Conservation (phyloP, 2,113 vertebrate genomes). For the Talpa occidentalis region DNA sequence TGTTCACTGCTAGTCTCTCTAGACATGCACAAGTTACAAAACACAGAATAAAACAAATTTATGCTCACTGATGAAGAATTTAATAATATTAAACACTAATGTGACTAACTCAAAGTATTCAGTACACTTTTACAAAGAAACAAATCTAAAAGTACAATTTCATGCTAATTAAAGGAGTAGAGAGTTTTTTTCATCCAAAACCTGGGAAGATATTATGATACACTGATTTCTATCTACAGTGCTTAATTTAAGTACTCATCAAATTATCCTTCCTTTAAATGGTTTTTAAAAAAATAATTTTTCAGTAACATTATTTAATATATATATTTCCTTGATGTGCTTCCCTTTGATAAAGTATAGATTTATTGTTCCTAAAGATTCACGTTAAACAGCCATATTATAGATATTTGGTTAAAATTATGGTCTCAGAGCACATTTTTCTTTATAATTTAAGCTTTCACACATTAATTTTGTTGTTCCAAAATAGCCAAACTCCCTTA, state of each 20-base stretch:
- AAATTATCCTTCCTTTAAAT: constrained; percentile 41
- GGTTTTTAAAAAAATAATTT: not conserved
- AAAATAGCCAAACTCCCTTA: constrained; percentile 58
- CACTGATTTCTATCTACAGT: constrained; percentile 59
- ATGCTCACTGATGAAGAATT: constrained; percentile 61
- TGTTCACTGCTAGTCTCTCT: constrained; percentile 61
- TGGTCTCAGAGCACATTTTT: not conserved
- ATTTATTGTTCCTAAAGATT: constrained; percentile 1
- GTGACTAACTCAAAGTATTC: constrained; percentile 46
- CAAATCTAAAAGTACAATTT: constrained; percentile 70
- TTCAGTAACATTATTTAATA: constrained; percentile 23
- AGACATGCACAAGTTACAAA: constrained; percentile 60
- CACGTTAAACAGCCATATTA: constrained; percentile 33
- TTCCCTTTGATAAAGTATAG: constrained; percentile 57
- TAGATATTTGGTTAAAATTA: constrained; percentile 53
- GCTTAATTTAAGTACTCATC: constrained; percentile 53
- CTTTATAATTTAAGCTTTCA: constrained; percentile 49
- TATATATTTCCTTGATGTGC: constrained; percentile 38
- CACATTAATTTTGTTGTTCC: constrained; percentile 48
- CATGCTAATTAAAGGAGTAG: constrained; percentile 56
- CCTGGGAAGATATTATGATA: constrained; percentile 48
- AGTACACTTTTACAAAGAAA: constrained; percentile 59
- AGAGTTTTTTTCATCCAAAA: constrained; percentile 50
- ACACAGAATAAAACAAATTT: constrained; percentile 68
- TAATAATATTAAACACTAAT: constrained; percentile 69